Percentiles rank a stretch among this genome's conserved stretches.
These are phyloP conservation scores for Neria commutata DNA, from an alignment of 2,888 invertebrate species.

Conservation along the genomic window DNA sequence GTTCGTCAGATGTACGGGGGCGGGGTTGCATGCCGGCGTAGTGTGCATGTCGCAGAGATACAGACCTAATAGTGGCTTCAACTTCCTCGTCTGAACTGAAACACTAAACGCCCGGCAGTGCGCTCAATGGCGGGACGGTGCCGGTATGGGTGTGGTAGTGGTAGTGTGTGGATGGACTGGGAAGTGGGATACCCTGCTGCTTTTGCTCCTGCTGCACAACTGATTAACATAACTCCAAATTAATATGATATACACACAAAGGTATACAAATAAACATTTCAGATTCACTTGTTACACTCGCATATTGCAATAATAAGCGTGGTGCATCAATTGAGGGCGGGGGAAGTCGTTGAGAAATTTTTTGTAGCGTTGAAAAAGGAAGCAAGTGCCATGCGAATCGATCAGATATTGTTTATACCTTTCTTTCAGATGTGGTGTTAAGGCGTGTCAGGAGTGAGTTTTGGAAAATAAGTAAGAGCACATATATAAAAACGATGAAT, in stretches of 20 bases:
- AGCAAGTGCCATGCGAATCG: too few relatives aligned
- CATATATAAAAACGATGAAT: too few relatives aligned
- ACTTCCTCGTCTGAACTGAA: not conserved
- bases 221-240: constrained; percentile 29
- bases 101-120: not conserved
- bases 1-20: constrained; percentile 29
- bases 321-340: constrained; percentile 33
- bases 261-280: too few relatives aligned
- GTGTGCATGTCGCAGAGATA: constrained; percentile 3
- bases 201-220: constrained; percentile 10
- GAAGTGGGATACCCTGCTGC: not conserved
- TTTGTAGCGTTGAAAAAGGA: too few relatives aligned
- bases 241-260: too few relatives aligned
- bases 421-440: too few relatives aligned
- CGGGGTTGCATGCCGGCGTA: not conserved
- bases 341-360: constrained; percentile 13
- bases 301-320: constrained; percentile 23
- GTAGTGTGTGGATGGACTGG: not conserved
- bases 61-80: not conserved
- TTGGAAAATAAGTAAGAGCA: too few relatives aligned
- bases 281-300: too few relatives aligned
- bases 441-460: too few relatives aligned
- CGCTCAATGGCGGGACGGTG: not conserved
- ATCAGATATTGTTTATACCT: too few relatives aligned
- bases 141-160: not conserved